Evolutionary conservation across 64 coral and sea anemone species (phyloP), one percentile per base, ranked within the genome.

Genomic region (Catalaphyllia jardinei): DNA sequence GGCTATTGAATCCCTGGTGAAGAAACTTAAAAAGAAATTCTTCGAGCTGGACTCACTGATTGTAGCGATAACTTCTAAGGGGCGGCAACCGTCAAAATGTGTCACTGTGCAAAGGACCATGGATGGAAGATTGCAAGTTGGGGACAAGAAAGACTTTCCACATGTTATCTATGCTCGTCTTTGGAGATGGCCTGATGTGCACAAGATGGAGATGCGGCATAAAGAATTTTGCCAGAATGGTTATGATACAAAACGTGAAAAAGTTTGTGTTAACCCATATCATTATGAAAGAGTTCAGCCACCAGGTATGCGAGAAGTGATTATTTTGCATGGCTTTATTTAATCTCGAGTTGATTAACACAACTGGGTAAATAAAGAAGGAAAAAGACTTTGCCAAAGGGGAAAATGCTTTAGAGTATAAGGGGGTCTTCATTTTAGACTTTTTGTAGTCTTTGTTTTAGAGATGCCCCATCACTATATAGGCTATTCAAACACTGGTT

Each of bases 71-170:
- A 99, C 97, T 42, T 99, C 97, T 19, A 92, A 95, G 79, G 97
- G 97, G 83, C 89, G 91, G 57, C 89, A 94, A 46, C 89, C 91
- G 52, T 99, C 97, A 60, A 99, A 95, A 93, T 99, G 97, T 93
- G 93, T 99, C 13, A 99, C 97, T 62, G 90, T 99, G 17, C 67
- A 89, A 76, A 90, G 97, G 52, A 99, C 97, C 57, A 99, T 99
- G 97, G 97, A 99, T 91, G 97, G 97, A 1, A 86, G 97, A 24
- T 82, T 99, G 27, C 97, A 99, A 73, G 97, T 99, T 31, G 97
- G 97, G n/a, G 97, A 99, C 83, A 99, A 99, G 85, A 99, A 99
- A 59, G 97, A 99, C 71, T 99, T 99, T 91, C 97, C 97, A 14
- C 97, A 99, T 91, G 97, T 99, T 29, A 99, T 99, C 62, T 99